Conservation (phyloP, 2,797 vertebrate genomes). For the Sciurus carolinensis region DNA sequence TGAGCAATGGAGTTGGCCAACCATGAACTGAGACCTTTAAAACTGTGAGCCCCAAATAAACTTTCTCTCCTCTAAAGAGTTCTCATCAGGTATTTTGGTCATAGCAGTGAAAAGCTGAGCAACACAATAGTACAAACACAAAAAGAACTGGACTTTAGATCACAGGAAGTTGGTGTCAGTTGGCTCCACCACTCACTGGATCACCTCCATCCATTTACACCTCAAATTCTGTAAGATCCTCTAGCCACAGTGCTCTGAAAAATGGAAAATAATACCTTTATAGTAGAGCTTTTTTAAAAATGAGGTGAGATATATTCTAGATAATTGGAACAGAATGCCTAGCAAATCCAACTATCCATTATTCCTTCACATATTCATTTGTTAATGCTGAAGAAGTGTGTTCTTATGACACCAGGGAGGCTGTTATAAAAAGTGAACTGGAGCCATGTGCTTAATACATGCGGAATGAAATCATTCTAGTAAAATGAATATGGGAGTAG, state of each 20-base stretch:
- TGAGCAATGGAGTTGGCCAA: no score
- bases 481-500: neutral
- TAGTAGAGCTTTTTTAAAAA: neutral
- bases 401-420: neutral
- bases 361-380: neutral
- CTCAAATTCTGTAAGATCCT: neutral
- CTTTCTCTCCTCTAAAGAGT: no score
- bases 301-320: slow-evolving; percentile 3
- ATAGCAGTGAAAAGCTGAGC: no score
- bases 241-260: neutral
- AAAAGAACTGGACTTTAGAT: neutral
- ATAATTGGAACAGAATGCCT: neutral
- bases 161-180: neutral
- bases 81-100: no score
- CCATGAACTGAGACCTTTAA: no score
- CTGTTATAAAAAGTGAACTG: neutral
- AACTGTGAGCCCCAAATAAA: no score
- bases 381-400: neutral
- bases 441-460: neutral
- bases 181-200: neutral
- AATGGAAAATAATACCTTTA: neutral
- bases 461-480: neutral
- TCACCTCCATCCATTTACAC: neutral
- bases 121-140: neutral
- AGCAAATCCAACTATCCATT: neutral